Base-by-base conservation (phyloP, 1,140 invertebrate species). In the Brachionus rotundiformis region DNA sequence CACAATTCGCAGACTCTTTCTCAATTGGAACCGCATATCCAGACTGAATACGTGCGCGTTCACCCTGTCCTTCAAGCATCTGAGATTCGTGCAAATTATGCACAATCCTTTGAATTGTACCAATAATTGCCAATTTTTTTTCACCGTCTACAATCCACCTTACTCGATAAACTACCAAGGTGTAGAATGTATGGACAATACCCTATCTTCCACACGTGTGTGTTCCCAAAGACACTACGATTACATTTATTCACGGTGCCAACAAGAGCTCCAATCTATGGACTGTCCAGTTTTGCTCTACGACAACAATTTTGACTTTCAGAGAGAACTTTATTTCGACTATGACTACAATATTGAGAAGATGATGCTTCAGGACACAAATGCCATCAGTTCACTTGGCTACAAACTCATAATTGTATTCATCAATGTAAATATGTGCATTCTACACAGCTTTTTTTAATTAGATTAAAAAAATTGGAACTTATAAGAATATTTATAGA, bases 51-150 rank as follows among this genome's bases (percentile, higher is more conserved):
- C 76, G 36, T 79, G 76, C 19, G 76, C 76, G 10, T 79, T 79
- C 54, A 59, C 59, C 16, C 59, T 59, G 16, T 10, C 27, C 11
- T 79, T 79, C 54, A 63, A 36, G 6, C 27, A 63, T 39, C 33
- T 79, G 23, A 36, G 76, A 79, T 79, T 79, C 36, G 76, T 79
- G 19, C 76, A 79, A 63, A 79, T 79, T 36, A 54, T 79, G 47
- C 76, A 79, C 29, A 79, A 79, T 63, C 76, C 76, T 19, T 54
- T 79, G 27, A 79, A 79, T 79, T 79, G 76, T 27, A 79, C 47
- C 5, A 63, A 79, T 39, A 63, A 79, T 54, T 79, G 76, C 25
- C 47, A 54, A 16, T 79, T 79, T 59, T 79, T 79, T 63, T 79
- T 59, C 36, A 79, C 59, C 2, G 27, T 79, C 16, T 79, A 79